These are phyloP conservation scores for Scolopax mira DNA, from an alignment of 2,113 vertebrate genomes.

Conservation along the genomic window DNA sequence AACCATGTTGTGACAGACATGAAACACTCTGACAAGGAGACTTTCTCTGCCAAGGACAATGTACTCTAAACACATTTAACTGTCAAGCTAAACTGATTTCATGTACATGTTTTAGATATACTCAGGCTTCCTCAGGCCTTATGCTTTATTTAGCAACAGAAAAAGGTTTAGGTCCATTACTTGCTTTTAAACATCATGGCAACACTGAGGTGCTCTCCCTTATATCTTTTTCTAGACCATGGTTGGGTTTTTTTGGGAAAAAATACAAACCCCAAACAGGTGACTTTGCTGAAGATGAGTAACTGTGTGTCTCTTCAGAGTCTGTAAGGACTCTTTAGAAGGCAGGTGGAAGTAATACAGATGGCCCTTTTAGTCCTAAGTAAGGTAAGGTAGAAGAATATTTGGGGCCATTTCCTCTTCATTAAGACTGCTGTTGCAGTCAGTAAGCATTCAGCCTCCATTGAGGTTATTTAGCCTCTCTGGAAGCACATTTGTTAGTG, in stretches of 20 bases:
- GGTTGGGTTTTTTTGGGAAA: accelerated
- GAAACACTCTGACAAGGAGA: background rate
- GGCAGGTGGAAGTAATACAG: background rate
- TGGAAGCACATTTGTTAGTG: background rate
- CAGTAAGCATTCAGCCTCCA: background rate
- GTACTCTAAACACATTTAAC: background rate
- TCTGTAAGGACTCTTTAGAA: background rate
- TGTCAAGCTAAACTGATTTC: background rate
- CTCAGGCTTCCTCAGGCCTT: background rate
- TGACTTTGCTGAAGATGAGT: background rate
- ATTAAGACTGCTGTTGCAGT: background rate
- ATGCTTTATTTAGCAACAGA: background rate
- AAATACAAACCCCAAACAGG: background rate
- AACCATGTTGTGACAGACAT: background rate
- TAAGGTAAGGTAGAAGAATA: background rate
- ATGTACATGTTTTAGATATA: background rate
- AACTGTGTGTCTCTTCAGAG: background rate
- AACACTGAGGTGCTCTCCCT: background rate
- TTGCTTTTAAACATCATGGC: background rate
- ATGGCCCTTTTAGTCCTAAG: background rate
- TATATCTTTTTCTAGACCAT: background rate
- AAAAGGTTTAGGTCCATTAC: background rate
- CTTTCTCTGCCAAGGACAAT: background rate
- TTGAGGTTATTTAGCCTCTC: background rate
- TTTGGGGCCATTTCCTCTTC: background rate